Percentiles rank a stretch among this genome's conserved stretches.
Evolutionary conservation across 2,113 vertebrate genomes (phyloP).

Genomic region (Atherinomorus stipes): DNA sequence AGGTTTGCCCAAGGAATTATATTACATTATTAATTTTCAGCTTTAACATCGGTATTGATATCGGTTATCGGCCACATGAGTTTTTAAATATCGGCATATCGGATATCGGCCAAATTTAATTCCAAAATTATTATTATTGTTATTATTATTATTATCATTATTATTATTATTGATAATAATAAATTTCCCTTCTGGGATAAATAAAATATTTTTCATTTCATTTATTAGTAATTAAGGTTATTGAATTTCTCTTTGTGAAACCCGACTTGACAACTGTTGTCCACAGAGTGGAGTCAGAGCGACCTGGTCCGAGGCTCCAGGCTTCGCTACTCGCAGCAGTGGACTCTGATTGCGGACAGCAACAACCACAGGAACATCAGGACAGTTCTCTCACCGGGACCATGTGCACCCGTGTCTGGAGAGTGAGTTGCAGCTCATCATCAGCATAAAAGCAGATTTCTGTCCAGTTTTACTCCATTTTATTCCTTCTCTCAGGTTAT

Average conservation of each 20-base stretch:
- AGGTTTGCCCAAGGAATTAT: no score
- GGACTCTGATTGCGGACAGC: constrained; percentile 71
- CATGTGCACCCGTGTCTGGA: constrained; percentile 67
- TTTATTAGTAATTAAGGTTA: background rate
- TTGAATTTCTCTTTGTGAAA: background rate
- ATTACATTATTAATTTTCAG: no score
- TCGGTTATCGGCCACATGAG: no score
- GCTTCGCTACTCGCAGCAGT: constrained; percentile 71
- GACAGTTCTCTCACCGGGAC: constrained; percentile 65
- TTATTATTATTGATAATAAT: no score
- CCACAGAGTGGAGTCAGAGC: constrained; percentile 80
- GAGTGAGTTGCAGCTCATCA: constrained; percentile 71
- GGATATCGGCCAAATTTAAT: no score
- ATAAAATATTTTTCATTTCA: no score
- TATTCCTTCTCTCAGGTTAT: constrained; percentile 62
- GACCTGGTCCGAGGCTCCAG: constrained; percentile 71
- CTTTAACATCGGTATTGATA: no score
- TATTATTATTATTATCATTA: no score
- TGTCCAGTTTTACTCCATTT: background rate
- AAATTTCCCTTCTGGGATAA: no score
- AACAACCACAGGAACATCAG: constrained; percentile 57
- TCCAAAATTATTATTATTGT: no score
- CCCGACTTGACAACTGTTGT: background rate
- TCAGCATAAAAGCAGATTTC: background rate
- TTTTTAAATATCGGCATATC: no score